These are phyloP conservation scores for Cerastis rubricosa DNA, from an alignment of 2,888 invertebrate genomes.

Conservation along the genomic window DNA sequence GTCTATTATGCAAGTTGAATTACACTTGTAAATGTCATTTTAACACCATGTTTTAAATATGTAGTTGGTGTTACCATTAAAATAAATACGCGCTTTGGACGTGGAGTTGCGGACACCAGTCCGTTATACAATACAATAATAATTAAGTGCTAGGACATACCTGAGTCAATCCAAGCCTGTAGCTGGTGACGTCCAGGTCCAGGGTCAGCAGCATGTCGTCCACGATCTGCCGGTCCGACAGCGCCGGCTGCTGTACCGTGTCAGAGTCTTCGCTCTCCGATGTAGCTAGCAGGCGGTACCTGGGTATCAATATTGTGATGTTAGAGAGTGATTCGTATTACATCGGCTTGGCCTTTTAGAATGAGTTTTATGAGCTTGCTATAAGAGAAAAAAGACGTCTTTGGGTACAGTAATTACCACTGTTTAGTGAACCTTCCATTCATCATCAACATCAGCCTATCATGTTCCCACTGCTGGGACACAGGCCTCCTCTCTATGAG, in stretches of 20 bases:
- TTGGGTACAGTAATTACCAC: no score
- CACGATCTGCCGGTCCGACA: constrained; percentile 92
- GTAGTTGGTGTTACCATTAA: no score
- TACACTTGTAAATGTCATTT: no score
- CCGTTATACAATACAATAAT: no score
- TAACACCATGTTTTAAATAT: no score
- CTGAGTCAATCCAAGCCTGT: constrained; percentile 97
- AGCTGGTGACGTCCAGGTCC: constrained; percentile 96
- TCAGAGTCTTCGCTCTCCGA: constrained; percentile 81
- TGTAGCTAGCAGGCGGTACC: constrained; percentile 89
- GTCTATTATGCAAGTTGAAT: no score
- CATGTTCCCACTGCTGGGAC: no score
- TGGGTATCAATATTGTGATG: constrained; percentile 63
- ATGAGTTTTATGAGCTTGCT: not conserved
- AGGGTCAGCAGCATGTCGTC: constrained; percentile 96
- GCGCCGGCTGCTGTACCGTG: constrained; percentile 77
- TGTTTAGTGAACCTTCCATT: no score
- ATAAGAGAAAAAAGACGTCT: not conserved
- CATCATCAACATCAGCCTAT: no score
- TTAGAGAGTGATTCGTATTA: not conserved
- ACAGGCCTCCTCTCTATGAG: no score
- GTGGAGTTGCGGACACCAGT: no score
- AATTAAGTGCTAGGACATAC: constrained; percentile 89
- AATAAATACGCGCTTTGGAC: no score
- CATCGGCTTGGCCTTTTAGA: not conserved